A percentile compares a stretch with the other conserved stretches of the same genome.
Evolutionary conservation across 2,888 invertebrate species (phyloP).

Genomic region (Eupithecia tripunctaria): DNA sequence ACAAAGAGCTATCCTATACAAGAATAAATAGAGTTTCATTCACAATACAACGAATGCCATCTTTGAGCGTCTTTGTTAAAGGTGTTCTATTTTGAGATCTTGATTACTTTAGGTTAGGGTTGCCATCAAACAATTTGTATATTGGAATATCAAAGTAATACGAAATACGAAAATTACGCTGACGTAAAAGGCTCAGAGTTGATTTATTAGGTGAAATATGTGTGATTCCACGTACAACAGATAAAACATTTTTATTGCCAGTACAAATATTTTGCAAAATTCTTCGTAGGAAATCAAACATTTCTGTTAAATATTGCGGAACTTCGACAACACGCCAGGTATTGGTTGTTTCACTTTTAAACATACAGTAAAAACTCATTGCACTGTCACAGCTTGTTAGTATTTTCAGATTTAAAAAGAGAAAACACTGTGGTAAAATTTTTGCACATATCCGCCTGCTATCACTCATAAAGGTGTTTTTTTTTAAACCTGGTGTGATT

Average conservation of each 20-base stretch:
- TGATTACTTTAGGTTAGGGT: background rate
- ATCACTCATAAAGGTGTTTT: too few relatives aligned
- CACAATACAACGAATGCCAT: background rate
- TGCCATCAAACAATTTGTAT: constrained; percentile 4
- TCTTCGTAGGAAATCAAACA: background rate
- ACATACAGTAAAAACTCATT: too few relatives aligned
- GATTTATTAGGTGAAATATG: background rate
- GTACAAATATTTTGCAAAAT: background rate
- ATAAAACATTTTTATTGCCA: background rate
- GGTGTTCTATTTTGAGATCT: constrained; percentile 3
- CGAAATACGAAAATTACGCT: background rate
- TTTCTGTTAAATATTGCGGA: background rate
- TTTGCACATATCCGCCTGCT: too few relatives aligned
- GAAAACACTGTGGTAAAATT: too few relatives aligned
- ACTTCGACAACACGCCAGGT: background rate
- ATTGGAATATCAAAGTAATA: background rate
- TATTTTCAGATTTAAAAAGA: background rate
- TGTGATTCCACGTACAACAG: constrained; percentile 1
- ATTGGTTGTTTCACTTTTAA: background rate
- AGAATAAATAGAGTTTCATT: background rate
- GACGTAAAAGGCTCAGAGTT: background rate
- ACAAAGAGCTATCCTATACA: background rate
- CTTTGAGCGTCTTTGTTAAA: constrained; percentile 4
- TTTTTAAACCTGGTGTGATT: too few relatives aligned
- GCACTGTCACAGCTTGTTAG: background rate